Conservation (phyloP, 2,797 vertebrate species). For the Hylomyscus alleni region DNA sequence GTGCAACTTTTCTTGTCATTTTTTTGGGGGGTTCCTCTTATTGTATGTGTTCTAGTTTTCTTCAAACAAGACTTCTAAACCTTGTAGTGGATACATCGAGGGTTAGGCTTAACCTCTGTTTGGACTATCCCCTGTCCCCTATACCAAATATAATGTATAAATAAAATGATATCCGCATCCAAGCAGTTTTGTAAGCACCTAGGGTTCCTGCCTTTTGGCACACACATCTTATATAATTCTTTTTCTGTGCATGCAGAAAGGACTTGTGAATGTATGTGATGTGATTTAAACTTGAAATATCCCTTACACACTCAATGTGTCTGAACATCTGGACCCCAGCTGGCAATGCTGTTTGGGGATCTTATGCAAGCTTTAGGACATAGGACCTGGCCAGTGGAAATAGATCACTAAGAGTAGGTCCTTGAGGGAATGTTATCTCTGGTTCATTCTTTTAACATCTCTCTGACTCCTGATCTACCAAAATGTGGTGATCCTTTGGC, state of each 20-base stretch:
- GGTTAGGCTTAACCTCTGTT: slow-evolving; percentile 22
- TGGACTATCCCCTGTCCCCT: background rate
- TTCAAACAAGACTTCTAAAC: background rate
- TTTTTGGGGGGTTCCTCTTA: background rate
- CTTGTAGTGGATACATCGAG: background rate
- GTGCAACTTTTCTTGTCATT: background rate
- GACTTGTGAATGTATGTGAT: background rate
- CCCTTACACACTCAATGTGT: background rate
- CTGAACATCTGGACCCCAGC: background rate
- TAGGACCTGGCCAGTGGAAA: background rate
- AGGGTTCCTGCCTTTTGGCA: background rate
- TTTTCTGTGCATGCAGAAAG: background rate
- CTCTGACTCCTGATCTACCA: background rate
- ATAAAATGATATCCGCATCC: background rate
- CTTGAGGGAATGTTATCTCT: background rate
- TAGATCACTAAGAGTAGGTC: background rate
- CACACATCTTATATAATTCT: background rate
- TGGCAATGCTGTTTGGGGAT: background rate
- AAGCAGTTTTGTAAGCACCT: background rate
- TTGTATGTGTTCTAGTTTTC: background rate
- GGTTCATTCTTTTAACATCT: background rate
- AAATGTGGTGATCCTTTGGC: background rate
- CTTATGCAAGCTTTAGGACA: background rate
- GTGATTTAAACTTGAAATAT: slow-evolving; percentile 15
- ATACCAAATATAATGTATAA: background rate